Conservation (phyloP, 1,140 invertebrate species). For the Hestina assimilis region DNA sequence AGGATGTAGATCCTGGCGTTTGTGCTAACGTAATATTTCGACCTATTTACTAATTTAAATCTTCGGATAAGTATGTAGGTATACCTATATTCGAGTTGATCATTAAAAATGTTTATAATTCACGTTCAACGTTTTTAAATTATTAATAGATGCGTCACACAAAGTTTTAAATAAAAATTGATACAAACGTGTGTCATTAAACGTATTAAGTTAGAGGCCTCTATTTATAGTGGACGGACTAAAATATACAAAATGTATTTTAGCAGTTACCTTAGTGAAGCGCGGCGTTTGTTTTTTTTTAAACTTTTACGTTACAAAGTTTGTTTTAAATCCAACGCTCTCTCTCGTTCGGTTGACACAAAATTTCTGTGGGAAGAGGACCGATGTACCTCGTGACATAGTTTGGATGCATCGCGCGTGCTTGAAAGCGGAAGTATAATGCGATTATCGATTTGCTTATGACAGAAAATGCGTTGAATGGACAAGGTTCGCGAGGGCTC, state of each 20-base stretch:
- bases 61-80: too few relatives aligned
- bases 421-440: conserved; percentile 72
- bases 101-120: too few relatives aligned
- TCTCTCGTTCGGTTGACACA: neutral
- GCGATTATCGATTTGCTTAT: conserved; percentile 76
- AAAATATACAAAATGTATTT: neutral
- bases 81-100: too few relatives aligned
- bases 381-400: conserved; percentile 43
- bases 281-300: conserved; percentile 4
- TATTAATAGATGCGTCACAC: too few relatives aligned
- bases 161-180: neutral
- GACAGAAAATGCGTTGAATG: conserved; percentile 76
- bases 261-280: conserved; percentile 2
- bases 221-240: neutral
- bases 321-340: conserved; percentile 22
- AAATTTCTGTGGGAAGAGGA: conserved; percentile 15
- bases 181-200: neutral
- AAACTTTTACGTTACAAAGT: conserved; percentile 8
- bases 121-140: too few relatives aligned
- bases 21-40: too few relatives aligned
- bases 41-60: too few relatives aligned
- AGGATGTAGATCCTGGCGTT: too few relatives aligned
- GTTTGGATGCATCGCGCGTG: conserved; percentile 65
- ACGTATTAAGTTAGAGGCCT: neutral
- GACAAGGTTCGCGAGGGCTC: conserved; percentile 44